phyloP scores from a whole-genome alignment of 2,888 invertebrate genomes.

The Pycnomerus fuliginosus region DNA sequence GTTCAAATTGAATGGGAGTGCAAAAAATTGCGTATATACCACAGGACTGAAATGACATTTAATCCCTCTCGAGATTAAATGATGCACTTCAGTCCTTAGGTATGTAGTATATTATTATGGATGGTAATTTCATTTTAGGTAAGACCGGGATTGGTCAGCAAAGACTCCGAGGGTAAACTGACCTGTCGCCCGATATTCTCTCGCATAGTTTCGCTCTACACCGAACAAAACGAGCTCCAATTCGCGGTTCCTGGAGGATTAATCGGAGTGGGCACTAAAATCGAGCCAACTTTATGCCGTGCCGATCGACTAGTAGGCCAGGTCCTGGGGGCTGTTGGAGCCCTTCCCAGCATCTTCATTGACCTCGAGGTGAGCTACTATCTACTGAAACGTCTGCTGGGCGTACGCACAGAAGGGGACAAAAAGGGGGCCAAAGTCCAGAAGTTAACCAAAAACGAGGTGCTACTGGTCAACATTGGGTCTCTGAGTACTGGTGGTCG shows the following conservation, averaged over 20 bases:
- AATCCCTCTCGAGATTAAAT: too few species aligned
- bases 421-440: constrained; percentile 98
- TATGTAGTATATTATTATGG: too few species aligned
- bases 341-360: constrained; percentile 94
- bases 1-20: too few species aligned
- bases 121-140: too few species aligned
- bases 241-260: constrained; percentile 99
- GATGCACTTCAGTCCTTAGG: too few species aligned
- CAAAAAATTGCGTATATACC: too few species aligned
- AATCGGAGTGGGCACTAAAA: constrained; percentile 98
- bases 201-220: constrained; percentile 92
- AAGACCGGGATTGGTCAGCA: constrained; percentile 95
- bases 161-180: constrained; percentile 92
- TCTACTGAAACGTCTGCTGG: constrained; percentile 89
- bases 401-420: constrained; percentile 98
- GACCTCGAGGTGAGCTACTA: constrained; percentile 95
- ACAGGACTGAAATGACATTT: too few species aligned
- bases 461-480: constrained; percentile 96
- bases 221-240: constrained; percentile 97
- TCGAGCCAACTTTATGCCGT: constrained; percentile 97
- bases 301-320: constrained; percentile 98
- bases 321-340: constrained; percentile 87
- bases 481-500: constrained; percentile 97
- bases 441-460: constrained; percentile 87
- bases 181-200: constrained; percentile 97